Evolutionary conservation across 2,797 vertebrate genomes (phyloP).

Genomic region (Poecilia gillii): DNA sequence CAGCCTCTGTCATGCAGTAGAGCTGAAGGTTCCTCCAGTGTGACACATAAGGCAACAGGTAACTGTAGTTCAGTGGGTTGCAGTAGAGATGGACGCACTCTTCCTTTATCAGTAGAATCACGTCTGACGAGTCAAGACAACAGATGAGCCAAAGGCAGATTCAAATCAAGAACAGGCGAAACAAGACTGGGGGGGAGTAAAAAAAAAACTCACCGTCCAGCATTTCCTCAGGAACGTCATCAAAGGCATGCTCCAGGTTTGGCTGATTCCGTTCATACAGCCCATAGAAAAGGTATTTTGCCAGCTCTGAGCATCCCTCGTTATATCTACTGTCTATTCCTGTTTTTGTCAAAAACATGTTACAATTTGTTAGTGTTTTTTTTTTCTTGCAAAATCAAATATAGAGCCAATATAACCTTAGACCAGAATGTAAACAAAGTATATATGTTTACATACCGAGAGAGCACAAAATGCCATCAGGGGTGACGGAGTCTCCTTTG

Average conservation of each 20-base stretch:
- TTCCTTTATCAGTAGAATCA: conserved; percentile 92
- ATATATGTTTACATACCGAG: conserved; percentile 82
- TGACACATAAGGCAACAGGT: conserved; percentile 91
- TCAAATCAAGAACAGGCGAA: conserved; percentile 1
- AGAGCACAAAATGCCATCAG: conserved; percentile 94
- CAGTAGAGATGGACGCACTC: conserved; percentile 97
- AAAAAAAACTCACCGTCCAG: conserved; percentile 87
- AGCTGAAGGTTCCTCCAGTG: conserved; percentile 97
- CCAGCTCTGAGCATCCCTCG: conserved; percentile 93
- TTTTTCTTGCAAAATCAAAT: not conserved
- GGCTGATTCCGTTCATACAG: conserved; percentile 87
- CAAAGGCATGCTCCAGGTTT: conserved; percentile 81
- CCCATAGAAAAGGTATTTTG: conserved; percentile 93
- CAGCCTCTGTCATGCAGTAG: conserved; percentile 93
- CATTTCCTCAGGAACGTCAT: conserved; percentile 94
- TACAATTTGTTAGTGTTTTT: not conserved
- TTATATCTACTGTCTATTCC: conserved; percentile 98
- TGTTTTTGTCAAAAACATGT: conserved; percentile 54
- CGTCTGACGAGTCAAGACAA: conserved; percentile 79
- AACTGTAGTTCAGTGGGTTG: conserved; percentile 93
- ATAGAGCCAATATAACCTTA: not conserved
- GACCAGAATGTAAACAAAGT: not conserved
- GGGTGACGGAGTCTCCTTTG: conserved; percentile 75
- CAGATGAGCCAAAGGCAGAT: conserved; percentile 1
- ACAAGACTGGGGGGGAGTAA: not conserved